Conservation (phyloP, 2,113 vertebrate genomes). For the Condylura cristata region DNA sequence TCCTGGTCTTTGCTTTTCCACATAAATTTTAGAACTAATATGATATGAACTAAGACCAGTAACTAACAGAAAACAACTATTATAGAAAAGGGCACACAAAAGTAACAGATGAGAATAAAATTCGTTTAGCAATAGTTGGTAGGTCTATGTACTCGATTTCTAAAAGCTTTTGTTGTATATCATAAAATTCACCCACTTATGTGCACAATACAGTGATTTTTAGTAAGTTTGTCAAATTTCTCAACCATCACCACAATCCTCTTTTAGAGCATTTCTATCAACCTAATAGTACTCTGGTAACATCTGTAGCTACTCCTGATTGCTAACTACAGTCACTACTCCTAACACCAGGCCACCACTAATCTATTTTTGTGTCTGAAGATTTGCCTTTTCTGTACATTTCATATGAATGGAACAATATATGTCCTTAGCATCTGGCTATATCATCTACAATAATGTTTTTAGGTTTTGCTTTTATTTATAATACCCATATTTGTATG, state of each 20-base stretch:
- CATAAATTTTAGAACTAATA: no score
- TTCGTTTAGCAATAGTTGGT: no score
- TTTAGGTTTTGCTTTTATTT: neutral
- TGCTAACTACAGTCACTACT: neutral
- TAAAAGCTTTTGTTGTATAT: no score
- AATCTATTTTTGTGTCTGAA: no score
- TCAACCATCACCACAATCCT: neutral
- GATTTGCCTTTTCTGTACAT: no score
- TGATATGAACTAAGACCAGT: no score
- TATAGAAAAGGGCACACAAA: no score
- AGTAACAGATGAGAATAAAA: no score
- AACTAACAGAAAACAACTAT: no score
- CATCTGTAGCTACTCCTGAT: neutral
- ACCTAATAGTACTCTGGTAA: neutral
- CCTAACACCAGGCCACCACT: neutral
- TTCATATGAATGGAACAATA: neutral
- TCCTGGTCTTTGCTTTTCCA: no score
- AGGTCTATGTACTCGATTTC: no score
- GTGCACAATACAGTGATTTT: neutral
- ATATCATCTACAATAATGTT: neutral
- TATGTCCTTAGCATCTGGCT: neutral
- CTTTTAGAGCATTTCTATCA: neutral
- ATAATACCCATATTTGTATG: neutral
- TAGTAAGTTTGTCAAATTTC: neutral
- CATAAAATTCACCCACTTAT: neutral